Evolutionary conservation across 1,140 invertebrate genomes (phyloP).

Genomic region (Rhopalosiphum maidis): DNA sequence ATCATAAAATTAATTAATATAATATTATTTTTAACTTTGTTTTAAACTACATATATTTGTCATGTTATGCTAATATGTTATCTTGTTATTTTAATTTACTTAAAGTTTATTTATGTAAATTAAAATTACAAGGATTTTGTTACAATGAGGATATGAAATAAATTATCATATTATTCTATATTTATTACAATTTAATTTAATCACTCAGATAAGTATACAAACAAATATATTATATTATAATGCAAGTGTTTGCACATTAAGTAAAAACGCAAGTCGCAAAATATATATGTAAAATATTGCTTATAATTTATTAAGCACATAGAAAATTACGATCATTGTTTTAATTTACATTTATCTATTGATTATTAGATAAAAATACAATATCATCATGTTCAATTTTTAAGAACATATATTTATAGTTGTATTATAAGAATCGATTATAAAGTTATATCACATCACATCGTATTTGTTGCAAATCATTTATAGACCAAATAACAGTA

Average conservation of each 20-base stretch:
- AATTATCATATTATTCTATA: conserved; percentile 8
- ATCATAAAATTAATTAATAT: not conserved
- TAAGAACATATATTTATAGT: not conserved
- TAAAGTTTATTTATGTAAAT: conserved; percentile 10
- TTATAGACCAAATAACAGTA: not conserved
- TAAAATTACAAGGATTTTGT: not conserved
- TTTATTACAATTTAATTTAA: not conserved
- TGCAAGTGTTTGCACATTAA: not conserved
- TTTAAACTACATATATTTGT: not conserved
- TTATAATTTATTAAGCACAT: not conserved
- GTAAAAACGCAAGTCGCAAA: not conserved
- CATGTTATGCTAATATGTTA: not conserved
- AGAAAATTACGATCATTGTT: not conserved
- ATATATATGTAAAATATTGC: not conserved
- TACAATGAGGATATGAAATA: not conserved
- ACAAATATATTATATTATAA: not conserved
- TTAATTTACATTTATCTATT: not conserved
- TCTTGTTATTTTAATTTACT: conserved; percentile 1
- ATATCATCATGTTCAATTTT: not conserved
- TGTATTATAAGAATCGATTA: not conserved
- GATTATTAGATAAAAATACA: not conserved
- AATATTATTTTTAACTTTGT: not conserved
- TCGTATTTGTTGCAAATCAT: not conserved
- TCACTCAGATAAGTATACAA: not conserved
- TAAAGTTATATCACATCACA: not conserved